Evolutionary conservation across 2,888 invertebrate genomes (phyloP).

Genomic region (Aspidiotus destructor): DNA sequence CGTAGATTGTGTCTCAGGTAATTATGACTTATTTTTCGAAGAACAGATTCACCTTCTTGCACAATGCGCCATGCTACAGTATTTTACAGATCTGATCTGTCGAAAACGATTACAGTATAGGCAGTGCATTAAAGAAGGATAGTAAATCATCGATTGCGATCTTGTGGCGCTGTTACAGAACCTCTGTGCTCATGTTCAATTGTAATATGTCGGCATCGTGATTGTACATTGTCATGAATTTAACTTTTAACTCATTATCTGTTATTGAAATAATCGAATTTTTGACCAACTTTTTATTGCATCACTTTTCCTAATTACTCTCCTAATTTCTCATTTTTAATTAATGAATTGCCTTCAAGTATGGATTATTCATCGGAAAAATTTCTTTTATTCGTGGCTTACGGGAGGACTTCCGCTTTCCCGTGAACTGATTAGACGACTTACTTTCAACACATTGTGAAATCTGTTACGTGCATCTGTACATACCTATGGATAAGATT

Average conservation of each 20-base stretch:
- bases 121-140: constrained; percentile 19
- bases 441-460: too few species aligned
- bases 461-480: too few species aligned
- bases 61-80: constrained; percentile 29
- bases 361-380: too few species aligned
- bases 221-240: constrained; percentile 1
- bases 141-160: constrained; percentile 16
- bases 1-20: constrained; percentile 98
- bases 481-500: too few species aligned
- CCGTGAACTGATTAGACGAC: too few species aligned
- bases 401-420: too few species aligned
- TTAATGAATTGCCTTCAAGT: too few species aligned
- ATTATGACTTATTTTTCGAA: constrained; percentile 39
- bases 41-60: constrained; percentile 11
- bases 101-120: constrained; percentile 12
- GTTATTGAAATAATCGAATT: background rate
- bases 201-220: constrained; percentile 44
- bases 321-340: too few species aligned
- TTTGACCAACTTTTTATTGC: background rate
- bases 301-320: too few species aligned
- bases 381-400: too few species aligned
- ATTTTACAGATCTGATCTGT: constrained; percentile 7
- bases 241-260: background rate
- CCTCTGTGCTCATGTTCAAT: constrained; percentile 72
- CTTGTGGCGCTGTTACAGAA: constrained; percentile 54